Conservation (phyloP, 2,888 invertebrate genomes). For the Platycnemis pennipes region DNA sequence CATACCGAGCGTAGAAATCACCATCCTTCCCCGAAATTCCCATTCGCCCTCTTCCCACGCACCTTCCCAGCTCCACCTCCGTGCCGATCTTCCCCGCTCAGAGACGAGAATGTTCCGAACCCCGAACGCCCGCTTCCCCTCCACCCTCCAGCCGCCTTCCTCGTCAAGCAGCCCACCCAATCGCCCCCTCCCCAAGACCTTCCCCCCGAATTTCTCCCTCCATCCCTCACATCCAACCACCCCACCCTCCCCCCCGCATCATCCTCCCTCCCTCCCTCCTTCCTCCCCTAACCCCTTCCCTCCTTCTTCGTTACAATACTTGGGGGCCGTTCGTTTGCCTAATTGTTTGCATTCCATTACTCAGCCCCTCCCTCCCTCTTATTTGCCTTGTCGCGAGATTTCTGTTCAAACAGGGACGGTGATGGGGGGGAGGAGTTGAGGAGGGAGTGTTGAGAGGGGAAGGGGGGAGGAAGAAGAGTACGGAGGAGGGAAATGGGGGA, state of each 20-base stretch:
- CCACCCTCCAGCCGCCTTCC: background rate
- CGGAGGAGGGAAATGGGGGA: background rate
- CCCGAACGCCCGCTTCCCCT: background rate
- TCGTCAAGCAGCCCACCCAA: background rate
- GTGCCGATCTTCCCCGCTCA: background rate
- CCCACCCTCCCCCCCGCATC: background rate
- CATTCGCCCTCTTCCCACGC: background rate
- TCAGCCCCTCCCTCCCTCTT: slow-evolving; percentile 56
- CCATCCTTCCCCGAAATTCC: background rate
- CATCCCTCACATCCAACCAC: background rate
- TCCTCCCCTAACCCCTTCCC: slow-evolving; percentile 50
- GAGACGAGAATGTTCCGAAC: background rate
- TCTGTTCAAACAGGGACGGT: slow-evolving; percentile 61
- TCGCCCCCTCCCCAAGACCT: background rate
- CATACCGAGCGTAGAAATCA: too few relatives aligned
- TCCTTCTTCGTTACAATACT: slow-evolving; percentile 67
- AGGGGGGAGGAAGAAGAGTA: background rate
- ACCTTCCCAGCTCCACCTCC: background rate
- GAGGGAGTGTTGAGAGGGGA: background rate
- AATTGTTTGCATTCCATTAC: slow-evolving; percentile 68
- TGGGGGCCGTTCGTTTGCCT: slow-evolving; percentile 67
- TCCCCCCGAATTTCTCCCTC: background rate
- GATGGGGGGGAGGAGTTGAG: background rate
- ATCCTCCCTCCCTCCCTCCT: background rate
- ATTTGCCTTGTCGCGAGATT: slow-evolving; percentile 67